These are phyloP conservation scores for Bostrychus sinensis DNA, from an alignment of 2,113 vertebrate species.

Conservation along the genomic window DNA sequence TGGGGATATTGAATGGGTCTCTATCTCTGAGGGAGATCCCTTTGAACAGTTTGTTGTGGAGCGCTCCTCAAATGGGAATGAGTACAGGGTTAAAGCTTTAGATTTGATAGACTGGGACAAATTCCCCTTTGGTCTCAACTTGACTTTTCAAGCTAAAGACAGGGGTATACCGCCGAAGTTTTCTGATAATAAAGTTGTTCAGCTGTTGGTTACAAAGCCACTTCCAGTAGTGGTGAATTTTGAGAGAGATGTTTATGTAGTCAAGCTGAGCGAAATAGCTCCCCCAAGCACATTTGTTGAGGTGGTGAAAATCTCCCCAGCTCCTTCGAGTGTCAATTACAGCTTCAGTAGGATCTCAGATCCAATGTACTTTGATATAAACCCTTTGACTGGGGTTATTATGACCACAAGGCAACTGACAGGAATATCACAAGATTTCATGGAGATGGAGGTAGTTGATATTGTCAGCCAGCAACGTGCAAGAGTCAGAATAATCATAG, in stretches of 20 bases:
- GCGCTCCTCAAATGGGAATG: constrained; percentile 85
- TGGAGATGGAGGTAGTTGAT: constrained; percentile 84
- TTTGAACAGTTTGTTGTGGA: constrained; percentile 89
- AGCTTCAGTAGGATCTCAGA: constrained; percentile 82
- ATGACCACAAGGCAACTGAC: constrained; percentile 84
- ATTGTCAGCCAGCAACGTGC: constrained; percentile 80
- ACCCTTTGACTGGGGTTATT: constrained; percentile 88
- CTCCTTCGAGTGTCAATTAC: constrained; percentile 85
- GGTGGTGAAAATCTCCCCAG: constrained; percentile 83
- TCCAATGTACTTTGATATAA: constrained; percentile 87
- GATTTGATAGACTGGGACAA: constrained; percentile 85
- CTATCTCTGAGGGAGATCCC: constrained; percentile 90
- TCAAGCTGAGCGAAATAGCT: constrained; percentile 90
- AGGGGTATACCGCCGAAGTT: constrained; percentile 88
- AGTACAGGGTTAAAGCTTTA: constrained; percentile 88
- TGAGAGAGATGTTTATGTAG: constrained; percentile 86
- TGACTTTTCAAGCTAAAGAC: constrained; percentile 96
- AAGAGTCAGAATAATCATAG: constrained; percentile 83
- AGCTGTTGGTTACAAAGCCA: constrained; percentile 83
- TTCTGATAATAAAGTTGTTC: constrained; percentile 85
- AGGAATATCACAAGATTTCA: constrained; percentile 82
- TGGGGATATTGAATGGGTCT: constrained; percentile 93
- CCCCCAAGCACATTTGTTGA: constrained; percentile 90
- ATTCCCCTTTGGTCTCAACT: constrained; percentile 88
- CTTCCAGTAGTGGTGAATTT: constrained; percentile 78